These are phyloP conservation scores for Calcarius lapponicus DNA, from an alignment of 2,797 vertebrate genomes.

Conservation along the genomic window DNA sequence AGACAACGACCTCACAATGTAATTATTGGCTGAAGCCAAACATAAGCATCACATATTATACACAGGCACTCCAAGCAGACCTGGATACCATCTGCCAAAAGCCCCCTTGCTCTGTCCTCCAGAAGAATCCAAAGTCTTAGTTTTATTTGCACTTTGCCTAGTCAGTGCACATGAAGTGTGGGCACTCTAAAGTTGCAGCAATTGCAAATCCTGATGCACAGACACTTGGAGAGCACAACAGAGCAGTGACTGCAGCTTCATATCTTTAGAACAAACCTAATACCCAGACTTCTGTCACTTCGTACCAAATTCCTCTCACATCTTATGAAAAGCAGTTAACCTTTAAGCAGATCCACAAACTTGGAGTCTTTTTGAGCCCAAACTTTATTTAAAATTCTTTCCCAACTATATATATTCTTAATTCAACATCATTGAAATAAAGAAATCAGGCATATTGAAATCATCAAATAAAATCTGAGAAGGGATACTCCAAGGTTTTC, in stretches of 20 bases:
- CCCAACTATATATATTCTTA: background rate
- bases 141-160: background rate
- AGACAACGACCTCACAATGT: background rate
- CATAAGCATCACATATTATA: background rate
- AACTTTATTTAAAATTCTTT: constrained; percentile 5
- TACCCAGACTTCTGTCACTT: background rate
- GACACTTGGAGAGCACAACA: background rate
- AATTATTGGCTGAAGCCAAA: background rate
- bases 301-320: background rate
- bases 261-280: background rate
- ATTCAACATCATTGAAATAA: background rate
- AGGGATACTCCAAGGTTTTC: background rate
- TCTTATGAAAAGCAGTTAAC: background rate
- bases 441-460: background rate
- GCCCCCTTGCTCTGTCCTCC: background rate
- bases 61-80: background rate
- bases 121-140: background rate
- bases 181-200: background rate
- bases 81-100: background rate
- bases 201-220: background rate
- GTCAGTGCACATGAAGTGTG: background rate
- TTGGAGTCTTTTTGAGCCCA: background rate
- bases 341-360: background rate
- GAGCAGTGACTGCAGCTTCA: background rate
- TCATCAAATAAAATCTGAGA: background rate